phyloP scores from a whole-genome alignment of 2,113 vertebrate species.

The Erythrocercus mccallii region DNA sequence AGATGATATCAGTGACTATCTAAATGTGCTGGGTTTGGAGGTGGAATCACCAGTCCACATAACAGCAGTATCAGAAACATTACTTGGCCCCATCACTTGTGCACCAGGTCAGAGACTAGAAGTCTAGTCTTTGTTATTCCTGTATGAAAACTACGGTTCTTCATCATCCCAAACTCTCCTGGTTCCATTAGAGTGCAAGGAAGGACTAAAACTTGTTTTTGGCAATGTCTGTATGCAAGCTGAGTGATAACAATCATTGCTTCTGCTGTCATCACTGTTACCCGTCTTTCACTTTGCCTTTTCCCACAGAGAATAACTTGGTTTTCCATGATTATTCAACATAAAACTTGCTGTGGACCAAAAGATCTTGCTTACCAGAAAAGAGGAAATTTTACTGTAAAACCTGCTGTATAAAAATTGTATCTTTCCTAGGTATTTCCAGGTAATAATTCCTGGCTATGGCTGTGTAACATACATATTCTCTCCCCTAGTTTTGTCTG shows the following conservation, averaged over 20 bases:
- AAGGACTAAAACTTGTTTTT: background rate
- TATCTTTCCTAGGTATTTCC: background rate
- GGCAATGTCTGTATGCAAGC: background rate
- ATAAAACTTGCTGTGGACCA: background rate
- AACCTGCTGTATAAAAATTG: background rate
- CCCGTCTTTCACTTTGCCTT: background rate
- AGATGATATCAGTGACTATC: background rate
- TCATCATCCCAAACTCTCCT: background rate
- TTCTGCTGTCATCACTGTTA: background rate
- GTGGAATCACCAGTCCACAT: background rate
- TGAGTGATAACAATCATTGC: background rate
- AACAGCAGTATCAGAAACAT: background rate
- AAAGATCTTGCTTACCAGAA: background rate
- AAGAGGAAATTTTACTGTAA: background rate
- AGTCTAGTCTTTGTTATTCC: background rate
- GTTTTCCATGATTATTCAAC: background rate
- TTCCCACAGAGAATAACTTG: background rate
- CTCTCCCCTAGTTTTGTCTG: background rate
- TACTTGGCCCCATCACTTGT: background rate
- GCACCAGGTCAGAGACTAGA: background rate
- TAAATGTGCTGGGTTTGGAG: background rate
- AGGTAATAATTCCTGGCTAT: background rate
- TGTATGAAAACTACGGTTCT: background rate
- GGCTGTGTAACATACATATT: background rate
- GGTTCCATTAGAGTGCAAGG: background rate